Evolutionary conservation across 2,113 vertebrate species (phyloP).

Genomic region (Calidris pugnax): DNA sequence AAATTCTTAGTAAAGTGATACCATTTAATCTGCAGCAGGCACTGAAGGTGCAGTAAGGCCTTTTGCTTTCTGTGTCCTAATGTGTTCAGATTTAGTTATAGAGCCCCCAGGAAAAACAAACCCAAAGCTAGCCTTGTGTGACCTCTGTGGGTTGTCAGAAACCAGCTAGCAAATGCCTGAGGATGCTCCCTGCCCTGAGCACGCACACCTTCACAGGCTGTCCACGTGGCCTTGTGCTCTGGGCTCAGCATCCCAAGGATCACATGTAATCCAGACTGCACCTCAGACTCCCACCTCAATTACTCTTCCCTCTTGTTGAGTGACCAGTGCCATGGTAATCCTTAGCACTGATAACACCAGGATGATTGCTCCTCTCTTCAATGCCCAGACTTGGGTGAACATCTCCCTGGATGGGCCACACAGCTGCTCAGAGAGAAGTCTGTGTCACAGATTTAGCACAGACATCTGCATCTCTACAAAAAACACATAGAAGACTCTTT

Average conservation of each 20-base stretch:
- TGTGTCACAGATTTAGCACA: not conserved
- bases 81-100: not conserved
- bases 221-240: rapidly evolving
- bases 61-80: not conserved
- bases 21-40: not conserved
- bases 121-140: not conserved
- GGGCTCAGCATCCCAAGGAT: not conserved
- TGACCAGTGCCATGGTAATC: not conserved
- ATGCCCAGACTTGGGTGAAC: not conserved
- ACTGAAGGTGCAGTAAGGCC: not conserved
- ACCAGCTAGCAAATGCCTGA: not conserved
- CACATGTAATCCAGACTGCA: not conserved
- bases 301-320: not conserved
- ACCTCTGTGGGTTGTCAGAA: not conserved
- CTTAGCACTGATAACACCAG: not conserved
- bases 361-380: not conserved
- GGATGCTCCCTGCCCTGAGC: not conserved
- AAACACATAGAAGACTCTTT: not conserved
- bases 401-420: not conserved
- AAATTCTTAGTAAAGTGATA: not conserved
- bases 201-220: not conserved
- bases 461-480: not conserved
- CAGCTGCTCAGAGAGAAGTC: not conserved
- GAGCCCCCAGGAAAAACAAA: not conserved
- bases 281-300: not conserved